Evolutionary conservation across 2,888 invertebrate genomes (phyloP).

Genomic region (Pterostichus madidus): DNA sequence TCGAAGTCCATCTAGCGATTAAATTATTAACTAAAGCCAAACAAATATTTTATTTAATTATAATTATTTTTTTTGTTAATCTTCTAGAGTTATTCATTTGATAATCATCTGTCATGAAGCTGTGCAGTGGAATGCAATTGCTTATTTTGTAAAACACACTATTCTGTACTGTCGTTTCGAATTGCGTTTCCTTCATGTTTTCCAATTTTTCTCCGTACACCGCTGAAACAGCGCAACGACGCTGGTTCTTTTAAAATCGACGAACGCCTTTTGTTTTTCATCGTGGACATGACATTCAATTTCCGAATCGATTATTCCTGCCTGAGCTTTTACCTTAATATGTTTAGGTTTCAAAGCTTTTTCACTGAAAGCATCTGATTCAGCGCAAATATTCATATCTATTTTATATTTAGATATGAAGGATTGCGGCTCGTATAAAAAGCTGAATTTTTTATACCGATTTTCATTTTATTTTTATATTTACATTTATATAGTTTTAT

Average conservation of each 20-base stretch:
- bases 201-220: constrained; percentile 18
- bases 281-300: constrained; percentile 61
- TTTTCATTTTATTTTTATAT: background rate
- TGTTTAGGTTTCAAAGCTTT: constrained; percentile 56
- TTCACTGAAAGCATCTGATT: constrained; percentile 53
- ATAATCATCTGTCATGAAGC: too few relatives aligned
- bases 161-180: background rate
- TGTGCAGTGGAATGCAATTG: too few relatives aligned
- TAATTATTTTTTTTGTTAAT: too few relatives aligned
- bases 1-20: too few relatives aligned
- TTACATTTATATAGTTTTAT: too few relatives aligned
- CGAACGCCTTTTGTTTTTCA: constrained; percentile 39
- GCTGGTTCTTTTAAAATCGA: constrained; percentile 40
- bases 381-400: constrained; percentile 44
- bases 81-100: too few relatives aligned
- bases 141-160: too few relatives aligned
- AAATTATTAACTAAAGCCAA: too few relatives aligned
- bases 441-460: background rate
- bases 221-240: constrained; percentile 33
- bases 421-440: background rate
- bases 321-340: constrained; percentile 59
- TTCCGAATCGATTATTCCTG: constrained; percentile 60
- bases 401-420: constrained; percentile 16
- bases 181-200: background rate
- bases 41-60: too few relatives aligned